These are phyloP conservation scores for Mycetomoellerius zeteki DNA, from an alignment of 1,140 invertebrate genomes.

Conservation along the genomic window DNA sequence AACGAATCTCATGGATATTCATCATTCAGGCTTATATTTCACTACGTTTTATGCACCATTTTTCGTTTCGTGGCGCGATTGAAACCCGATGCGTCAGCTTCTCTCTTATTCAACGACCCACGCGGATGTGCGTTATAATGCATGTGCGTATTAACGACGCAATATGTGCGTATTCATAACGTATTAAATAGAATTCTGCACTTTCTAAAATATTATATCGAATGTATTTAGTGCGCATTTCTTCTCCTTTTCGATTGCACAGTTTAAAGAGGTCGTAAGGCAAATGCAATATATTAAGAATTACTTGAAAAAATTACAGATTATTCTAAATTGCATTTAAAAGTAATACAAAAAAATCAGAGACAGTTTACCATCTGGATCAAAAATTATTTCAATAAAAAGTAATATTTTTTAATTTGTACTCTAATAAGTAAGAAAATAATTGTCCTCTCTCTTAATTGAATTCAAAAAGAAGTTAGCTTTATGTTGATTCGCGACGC, in stretches of 20 bases:
- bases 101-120: constrained; percentile 40
- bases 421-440: background rate
- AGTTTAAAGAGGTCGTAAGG: background rate
- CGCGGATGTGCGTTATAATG: constrained; percentile 33
- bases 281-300: no score
- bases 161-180: background rate
- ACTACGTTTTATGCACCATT: background rate
- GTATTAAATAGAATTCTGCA: background rate
- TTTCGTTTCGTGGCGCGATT: constrained; percentile 37
- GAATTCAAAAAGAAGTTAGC: background rate
- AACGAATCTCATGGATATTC: constrained; percentile 51
- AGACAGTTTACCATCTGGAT: no score
- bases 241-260: background rate
- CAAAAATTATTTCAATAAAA: no score
- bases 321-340: no score
- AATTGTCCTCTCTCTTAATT: background rate
- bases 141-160: background rate
- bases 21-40: background rate
- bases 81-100: constrained; percentile 45
- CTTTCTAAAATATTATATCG: background rate
- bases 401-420: no score
- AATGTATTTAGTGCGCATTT: background rate
- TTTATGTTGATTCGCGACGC: background rate
- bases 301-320: no score
- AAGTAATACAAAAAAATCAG: no score